Base-by-base conservation (phyloP, 2,113 vertebrate species). In the Lipophrys pholis region DNA sequence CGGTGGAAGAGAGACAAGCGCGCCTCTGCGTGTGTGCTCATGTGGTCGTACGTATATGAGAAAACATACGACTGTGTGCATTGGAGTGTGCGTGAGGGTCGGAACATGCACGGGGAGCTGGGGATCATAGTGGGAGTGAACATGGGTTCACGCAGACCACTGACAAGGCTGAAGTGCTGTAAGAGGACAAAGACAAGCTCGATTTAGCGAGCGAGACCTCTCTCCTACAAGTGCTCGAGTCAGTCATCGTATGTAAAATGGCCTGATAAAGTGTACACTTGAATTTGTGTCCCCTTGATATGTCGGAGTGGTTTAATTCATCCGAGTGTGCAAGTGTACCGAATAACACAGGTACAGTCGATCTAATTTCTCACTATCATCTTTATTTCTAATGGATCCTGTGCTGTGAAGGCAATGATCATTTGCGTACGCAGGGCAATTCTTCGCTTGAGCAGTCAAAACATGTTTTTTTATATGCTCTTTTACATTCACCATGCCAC, bases 1-100 rank as follows among this genome's bases (percentile, higher is more conserved):
- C 16, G 15, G 65, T 45, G 71, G 76, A 84, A 59, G 79, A 48
- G n/a, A 69, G 75, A 45, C 21, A 50, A 58, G 77, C 39, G 62
- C 1, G 55, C 56, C 36, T 63, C 21, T 53, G 35, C 71, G 49
- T 78, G 62, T 62, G 73, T 54, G 49, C 35, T 57, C 63, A 16
- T 66, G 73, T 70, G 72, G 17, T 54, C 49, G 41, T 61, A 42
- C 35, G 55, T 60, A 61, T 49, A 46, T 38, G 15, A 42, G 63
- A 76, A 64, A 69, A 41, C 57, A 64, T 42, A 54, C 0, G 21
- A 38, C 14, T 11, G 0, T 38, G 38, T 53, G 46, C 7, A 12
- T 57, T 40, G 14, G 5, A 65, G 15, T 65, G 30, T 38, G 60
- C 0, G 40, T 30, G n/a, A 53, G 55, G 48, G 51, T 43, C 6